Evolutionary conservation across 2,113 vertebrate genomes (phyloP).

Genomic region (Nycticorax nycticorax): DNA sequence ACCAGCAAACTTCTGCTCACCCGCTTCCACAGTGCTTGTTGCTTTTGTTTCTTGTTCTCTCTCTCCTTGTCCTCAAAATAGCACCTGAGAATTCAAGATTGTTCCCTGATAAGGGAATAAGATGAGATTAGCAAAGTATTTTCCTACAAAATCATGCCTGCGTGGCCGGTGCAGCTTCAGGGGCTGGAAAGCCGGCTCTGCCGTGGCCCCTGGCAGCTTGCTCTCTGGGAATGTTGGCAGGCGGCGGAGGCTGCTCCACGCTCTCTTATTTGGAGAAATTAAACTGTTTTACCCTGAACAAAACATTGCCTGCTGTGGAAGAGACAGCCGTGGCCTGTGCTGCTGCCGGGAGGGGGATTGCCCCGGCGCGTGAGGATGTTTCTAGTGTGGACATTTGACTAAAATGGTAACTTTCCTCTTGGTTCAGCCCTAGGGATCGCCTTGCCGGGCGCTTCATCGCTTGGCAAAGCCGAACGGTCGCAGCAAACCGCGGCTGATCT

Average conservation of each 20-base stretch:
- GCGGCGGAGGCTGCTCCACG: background rate
- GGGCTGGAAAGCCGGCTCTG: background rate
- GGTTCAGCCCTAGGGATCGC: rapidly evolving
- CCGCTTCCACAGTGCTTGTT: rapidly evolving
- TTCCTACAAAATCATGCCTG: background rate
- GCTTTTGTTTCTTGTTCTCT: background rate
- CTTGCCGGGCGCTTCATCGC: rapidly evolving
- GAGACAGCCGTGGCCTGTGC: background rate
- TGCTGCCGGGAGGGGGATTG: background rate
- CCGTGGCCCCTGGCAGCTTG: no score
- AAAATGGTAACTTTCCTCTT: background rate
- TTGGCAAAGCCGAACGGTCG: background rate
- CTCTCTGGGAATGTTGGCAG: rapidly evolving
- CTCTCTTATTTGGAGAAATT: background rate
- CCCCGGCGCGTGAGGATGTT: rapidly evolving
- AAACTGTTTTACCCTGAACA: background rate
- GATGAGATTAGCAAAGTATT: background rate
- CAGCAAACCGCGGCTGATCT: no score
- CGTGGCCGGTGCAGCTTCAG: rapidly evolving
- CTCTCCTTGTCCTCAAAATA: background rate
- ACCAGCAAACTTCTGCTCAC: background rate
- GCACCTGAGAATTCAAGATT: background rate
- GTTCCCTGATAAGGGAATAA: background rate
- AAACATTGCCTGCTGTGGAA: background rate
- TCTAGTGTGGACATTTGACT: rapidly evolving